These are phyloP conservation scores for Apodemia mormo DNA, from an alignment of 2,888 invertebrate species.

Conservation along the genomic window DNA sequence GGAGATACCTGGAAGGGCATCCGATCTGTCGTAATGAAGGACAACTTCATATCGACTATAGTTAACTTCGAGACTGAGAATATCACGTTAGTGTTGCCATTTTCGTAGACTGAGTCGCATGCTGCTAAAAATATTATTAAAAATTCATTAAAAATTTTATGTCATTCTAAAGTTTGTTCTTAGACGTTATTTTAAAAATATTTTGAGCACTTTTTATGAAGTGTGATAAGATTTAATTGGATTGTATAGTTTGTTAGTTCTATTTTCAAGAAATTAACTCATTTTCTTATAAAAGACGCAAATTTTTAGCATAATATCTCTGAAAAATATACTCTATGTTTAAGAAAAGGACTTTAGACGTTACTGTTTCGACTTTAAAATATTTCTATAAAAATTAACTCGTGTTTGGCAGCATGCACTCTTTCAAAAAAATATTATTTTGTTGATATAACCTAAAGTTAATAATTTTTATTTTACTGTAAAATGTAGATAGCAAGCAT, in stretches of 20 bases:
- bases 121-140: conserved; percentile 24
- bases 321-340: neutral
- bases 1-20: conserved; percentile 97
- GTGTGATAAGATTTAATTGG: no score
- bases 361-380: neutral
- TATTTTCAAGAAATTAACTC: no score
- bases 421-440: conserved; percentile 18
- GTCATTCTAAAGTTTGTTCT: neutral
- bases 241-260: no score
- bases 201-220: no score
- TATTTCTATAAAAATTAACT: neutral
- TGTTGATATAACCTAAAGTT: neutral
- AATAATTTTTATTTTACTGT: neutral
- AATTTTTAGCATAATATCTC: no score
- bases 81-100: conserved; percentile 88
- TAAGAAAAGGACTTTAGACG: neutral
- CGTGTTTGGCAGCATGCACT: conserved; percentile 26
- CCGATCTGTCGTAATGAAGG: conserved; percentile 94
- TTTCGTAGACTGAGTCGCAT: conserved; percentile 38
- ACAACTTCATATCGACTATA: conserved; percentile 96
- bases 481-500: conserved; percentile 44
- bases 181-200: no score
- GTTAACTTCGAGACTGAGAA: conserved; percentile 96
- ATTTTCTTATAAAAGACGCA: no score
- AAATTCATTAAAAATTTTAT: neutral